phyloP scores from a whole-genome alignment of 2,797 vertebrate species.

The Crocidura indochinensis region DNA sequence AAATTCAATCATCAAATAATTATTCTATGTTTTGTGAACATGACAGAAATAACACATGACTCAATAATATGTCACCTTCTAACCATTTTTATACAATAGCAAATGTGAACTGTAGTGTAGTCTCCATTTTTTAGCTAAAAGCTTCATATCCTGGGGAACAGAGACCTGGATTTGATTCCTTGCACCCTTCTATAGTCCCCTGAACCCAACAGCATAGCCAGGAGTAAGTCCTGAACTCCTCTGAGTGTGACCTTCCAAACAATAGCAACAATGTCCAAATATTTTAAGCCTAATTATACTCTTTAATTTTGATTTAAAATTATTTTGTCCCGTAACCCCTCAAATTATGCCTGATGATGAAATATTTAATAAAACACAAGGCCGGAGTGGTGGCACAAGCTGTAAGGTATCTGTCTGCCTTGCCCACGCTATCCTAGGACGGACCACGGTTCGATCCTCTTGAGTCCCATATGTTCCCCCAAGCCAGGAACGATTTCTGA shows the following conservation, averaged over 20 bases:
- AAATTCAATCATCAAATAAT: slow-evolving; percentile 83
- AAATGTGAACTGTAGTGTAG: slow-evolving; percentile 75
- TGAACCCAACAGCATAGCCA: no score
- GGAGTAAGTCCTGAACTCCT: no score
- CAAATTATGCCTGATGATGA: slow-evolving; percentile 63
- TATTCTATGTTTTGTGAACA: slow-evolving; percentile 79
- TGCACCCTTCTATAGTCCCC: no score
- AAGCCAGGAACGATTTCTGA: no score
- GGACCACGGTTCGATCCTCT: no score
- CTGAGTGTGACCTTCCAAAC: no score
- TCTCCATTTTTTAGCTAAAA: slow-evolving; percentile 74
- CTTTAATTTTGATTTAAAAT: slow-evolving; percentile 80
- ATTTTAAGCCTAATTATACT: slow-evolving; percentile 53
- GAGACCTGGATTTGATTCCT: no score
- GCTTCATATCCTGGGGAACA: slow-evolving; percentile 56
- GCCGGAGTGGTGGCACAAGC: neutral
- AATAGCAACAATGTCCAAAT: no score
- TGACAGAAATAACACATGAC: slow-evolving; percentile 82
- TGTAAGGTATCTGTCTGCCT: no score
- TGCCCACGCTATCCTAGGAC: no score
- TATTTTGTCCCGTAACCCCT: slow-evolving; percentile 30
- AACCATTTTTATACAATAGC: neutral
- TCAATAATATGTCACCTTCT: slow-evolving; percentile 82
- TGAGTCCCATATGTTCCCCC: no score
- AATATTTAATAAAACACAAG: neutral